Evolutionary conservation across 2,888 invertebrate species (phyloP), one percentile per base, ranked within the genome.

Genomic region (Lasioglossum pauxillum): DNA sequence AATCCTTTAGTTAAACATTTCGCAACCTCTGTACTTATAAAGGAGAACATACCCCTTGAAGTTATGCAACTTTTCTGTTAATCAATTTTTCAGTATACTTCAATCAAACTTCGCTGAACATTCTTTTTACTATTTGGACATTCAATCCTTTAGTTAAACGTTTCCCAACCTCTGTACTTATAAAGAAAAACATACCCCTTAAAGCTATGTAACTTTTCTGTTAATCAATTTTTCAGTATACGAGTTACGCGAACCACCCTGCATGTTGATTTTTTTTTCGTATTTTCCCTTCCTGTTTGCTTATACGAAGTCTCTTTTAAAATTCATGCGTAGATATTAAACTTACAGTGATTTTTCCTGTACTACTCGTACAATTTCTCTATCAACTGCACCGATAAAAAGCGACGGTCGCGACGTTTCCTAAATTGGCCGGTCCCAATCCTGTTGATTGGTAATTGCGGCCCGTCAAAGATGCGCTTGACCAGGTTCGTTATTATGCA

Each of bases 401-500:
- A 23, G 53, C 53, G 53, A 53, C 23, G 23, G 8, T 53, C 53
- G n/a, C 8, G 5, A 23, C 19, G 57, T 57, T 57, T 57, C 57
- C 38, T 69, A 23, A 38, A 69, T 71, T 41, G 71, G 35, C 12
- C 5, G 12, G 71, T 23, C 19, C 41, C 23, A 38, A 74, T 74
- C 46, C 57, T 57, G n/a, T 38, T 14, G n/a, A 38, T 53, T 27
- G 72, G 41, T 7, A 57, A 57, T 57, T 71, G 71, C 64, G n/a
- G 1, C 8, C 38, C 57, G 41, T 57, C 53, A 31, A 72, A 72
- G 78, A 57, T 57, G 41, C 14, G 19, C 49, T 8, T 2, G 19
- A n/a, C 19, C 49, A 23, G 23, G 35, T 23, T 16, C 27, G 74
- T 74, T 67, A 67, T 72, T 23, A 41, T 23, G 77, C 31, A 82